phyloP scores from a whole-genome alignment of 2,888 invertebrate genomes.

The Caenorhabditis japonica region DNA sequence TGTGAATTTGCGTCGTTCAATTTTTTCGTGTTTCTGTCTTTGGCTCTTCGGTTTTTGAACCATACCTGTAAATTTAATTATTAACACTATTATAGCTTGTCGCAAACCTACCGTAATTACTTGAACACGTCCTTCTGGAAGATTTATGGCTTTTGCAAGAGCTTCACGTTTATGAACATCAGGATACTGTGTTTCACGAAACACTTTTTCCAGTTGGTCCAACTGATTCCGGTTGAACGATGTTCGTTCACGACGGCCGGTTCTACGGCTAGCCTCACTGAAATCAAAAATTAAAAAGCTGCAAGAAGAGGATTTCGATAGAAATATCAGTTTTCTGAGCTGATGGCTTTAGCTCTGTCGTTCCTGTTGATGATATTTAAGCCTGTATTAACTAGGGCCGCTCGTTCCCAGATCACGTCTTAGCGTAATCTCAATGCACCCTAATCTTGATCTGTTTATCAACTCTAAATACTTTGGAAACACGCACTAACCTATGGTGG shows the following conservation, averaged over 20 bases:
- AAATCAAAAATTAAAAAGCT: not conserved
- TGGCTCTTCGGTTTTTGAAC: conserved; percentile 73
- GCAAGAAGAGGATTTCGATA: no score
- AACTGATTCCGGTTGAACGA: conserved; percentile 61
- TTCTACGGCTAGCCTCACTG: conserved; percentile 39
- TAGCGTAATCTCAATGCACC: conserved; percentile 55
- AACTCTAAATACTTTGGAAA: not conserved
- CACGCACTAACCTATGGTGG: no score
- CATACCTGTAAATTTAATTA: conserved; percentile 62
- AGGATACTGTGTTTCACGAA: conserved; percentile 60
- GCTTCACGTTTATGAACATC: conserved; percentile 59
- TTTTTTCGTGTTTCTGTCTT: conserved; percentile 64
- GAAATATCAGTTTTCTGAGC: no score
- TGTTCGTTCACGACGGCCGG: conserved; percentile 58
- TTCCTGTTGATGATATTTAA: conserved; percentile 21
- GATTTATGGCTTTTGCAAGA: conserved; percentile 51
- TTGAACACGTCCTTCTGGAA: conserved; percentile 62
- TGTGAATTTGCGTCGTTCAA: conserved; percentile 15
- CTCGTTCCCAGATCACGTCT: conserved; percentile 13
- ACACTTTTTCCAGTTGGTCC: conserved; percentile 59
- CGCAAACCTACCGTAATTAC: conserved; percentile 46
- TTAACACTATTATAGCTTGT: not conserved
- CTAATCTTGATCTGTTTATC: conserved; percentile 50
- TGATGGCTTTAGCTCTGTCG: no score
- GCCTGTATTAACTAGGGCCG: conserved; percentile 29